These are phyloP conservation scores for Orthosia gracilis DNA, from an alignment of 2,888 invertebrate genomes.

Conservation along the genomic window DNA sequence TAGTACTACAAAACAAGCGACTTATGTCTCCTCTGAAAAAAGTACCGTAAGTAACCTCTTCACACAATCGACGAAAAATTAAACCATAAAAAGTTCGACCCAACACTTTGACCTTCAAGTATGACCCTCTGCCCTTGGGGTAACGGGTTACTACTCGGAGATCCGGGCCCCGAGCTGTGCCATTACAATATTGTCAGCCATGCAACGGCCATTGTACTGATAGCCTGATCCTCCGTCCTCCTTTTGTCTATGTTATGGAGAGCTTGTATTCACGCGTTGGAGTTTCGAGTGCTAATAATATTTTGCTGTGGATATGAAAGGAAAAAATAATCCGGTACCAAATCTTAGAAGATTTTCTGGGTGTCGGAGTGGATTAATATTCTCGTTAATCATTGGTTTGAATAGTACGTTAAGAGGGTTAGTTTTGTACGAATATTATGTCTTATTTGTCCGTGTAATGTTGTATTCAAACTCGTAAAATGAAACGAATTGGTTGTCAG, in stretches of 20 bases:
- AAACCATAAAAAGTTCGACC: constrained; percentile 57
- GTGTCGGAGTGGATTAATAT: neutral
- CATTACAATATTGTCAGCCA: constrained; percentile 74
- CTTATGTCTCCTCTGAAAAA: no score
- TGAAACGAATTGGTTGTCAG: no score
- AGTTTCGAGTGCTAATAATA: neutral
- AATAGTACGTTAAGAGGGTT: neutral
- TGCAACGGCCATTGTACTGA: constrained; percentile 66
- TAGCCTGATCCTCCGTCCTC: constrained; percentile 45
- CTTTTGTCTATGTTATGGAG: constrained; percentile 40
- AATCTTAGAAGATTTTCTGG: neutral
- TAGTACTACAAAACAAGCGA: no score
- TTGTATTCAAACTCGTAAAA: no score
- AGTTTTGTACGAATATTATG: neutral
- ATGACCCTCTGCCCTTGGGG: constrained; percentile 56
- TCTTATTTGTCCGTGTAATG: no score
- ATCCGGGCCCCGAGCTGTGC: constrained; percentile 66
- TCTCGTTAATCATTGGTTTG: constrained; percentile 20
- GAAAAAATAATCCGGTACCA: constrained; percentile 1
- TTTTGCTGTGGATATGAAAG: neutral
- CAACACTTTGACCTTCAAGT: constrained; percentile 50
- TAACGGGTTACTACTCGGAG: constrained; percentile 44
- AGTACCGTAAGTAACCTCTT: neutral
- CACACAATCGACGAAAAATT: constrained; percentile 26
- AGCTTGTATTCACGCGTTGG: constrained; percentile 9